These are phyloP conservation scores for Nasonia oneida DNA, from an alignment of 2,888 invertebrate genomes.

Conservation along the genomic window DNA sequence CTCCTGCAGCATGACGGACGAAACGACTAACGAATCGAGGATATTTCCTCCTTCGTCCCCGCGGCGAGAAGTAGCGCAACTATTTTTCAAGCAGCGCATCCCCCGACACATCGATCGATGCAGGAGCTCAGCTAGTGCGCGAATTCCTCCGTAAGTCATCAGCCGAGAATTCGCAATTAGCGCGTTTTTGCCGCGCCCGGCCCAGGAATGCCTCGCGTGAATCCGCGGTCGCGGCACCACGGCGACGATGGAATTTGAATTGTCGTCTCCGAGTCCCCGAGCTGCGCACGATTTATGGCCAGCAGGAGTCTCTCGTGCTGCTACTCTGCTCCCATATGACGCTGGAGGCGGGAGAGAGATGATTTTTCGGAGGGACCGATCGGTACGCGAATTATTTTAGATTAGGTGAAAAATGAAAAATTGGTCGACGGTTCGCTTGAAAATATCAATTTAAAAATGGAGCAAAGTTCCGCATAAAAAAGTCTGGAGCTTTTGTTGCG, in stretches of 20 bases:
- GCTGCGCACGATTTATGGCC: constrained; percentile 52
- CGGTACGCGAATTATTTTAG: neutral
- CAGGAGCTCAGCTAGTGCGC: constrained; percentile 19
- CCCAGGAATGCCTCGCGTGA: constrained; percentile 58
- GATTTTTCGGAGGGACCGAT: neutral
- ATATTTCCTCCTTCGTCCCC: neutral
- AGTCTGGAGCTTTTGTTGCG: neutral
- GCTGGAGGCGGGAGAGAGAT: neutral
- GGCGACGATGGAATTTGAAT: constrained; percentile 66
- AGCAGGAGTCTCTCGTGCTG: neutral
- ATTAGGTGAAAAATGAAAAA: neutral
- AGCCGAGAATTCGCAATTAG: constrained; percentile 69
- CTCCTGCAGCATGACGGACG: too few relatives aligned
- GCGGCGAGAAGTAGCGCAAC: constrained; percentile 37
- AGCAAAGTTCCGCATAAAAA: neutral
- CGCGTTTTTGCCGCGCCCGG: constrained; percentile 36
- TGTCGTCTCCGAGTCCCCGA: constrained; percentile 48
- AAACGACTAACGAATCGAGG: neutral
- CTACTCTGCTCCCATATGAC: constrained; percentile 23
- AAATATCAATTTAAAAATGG: neutral
- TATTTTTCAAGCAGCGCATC: constrained; percentile 45
- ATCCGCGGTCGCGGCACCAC: constrained; percentile 57
- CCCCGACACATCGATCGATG: constrained; percentile 39
- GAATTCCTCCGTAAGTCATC: constrained; percentile 67
- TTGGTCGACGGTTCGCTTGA: neutral